These are phyloP conservation scores for Pseudonaja textilis DNA, from an alignment of 2,113 vertebrate genomes.

Conservation along the genomic window DNA sequence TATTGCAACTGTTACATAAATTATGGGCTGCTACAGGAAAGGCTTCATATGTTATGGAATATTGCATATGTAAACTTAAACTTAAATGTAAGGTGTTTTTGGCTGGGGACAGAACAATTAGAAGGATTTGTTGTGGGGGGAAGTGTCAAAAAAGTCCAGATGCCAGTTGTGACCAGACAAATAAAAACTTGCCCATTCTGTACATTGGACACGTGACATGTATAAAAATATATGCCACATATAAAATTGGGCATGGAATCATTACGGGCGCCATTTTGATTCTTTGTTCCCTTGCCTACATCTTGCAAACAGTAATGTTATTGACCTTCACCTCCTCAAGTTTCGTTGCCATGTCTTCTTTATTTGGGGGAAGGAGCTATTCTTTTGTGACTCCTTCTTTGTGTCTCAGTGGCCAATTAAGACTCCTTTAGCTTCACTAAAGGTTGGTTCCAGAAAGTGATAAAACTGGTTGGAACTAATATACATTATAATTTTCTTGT, in stretches of 20 bases:
- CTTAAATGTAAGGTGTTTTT: neutral
- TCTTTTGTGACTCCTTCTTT: neutral
- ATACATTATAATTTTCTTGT: neutral
- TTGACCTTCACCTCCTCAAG: neutral
- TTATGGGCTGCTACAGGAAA: neutral
- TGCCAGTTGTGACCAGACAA: neutral
- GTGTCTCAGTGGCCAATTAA: neutral
- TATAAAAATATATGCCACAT: neutral
- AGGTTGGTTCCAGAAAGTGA: neutral
- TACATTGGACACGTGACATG: neutral
- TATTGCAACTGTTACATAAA: neutral
- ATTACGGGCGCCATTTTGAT: neutral
- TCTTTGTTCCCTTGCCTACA: neutral
- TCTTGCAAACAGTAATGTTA: neutral
- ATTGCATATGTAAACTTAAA: neutral
- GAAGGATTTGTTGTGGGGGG: neutral
- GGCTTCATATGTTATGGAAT: neutral
- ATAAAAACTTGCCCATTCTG: neutral
- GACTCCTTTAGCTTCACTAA: neutral
- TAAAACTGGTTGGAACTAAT: neutral
- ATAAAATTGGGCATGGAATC: neutral
- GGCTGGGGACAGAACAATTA: neutral
- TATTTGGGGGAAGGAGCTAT: neutral
- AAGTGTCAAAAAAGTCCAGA: neutral
- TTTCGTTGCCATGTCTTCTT: neutral